phyloP scores from a whole-genome alignment of 2,888 invertebrate genomes.

The Trimorus sp. region DNA sequence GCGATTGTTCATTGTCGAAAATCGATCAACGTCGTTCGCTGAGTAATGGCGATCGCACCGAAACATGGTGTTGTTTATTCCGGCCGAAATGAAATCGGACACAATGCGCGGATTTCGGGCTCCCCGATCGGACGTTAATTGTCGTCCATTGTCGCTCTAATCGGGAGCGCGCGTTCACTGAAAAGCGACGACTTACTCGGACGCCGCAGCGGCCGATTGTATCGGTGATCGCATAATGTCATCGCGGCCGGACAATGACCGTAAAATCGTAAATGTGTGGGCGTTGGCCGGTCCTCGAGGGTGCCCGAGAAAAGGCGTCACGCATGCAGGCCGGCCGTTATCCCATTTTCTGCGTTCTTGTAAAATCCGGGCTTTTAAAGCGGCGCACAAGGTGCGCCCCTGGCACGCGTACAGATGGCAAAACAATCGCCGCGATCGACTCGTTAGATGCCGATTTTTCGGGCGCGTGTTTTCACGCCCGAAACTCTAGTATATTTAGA shows the following conservation, averaged over 20 bases:
- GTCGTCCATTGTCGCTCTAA: constrained; percentile 59
- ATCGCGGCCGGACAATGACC: constrained; percentile 67
- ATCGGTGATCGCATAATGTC: constrained; percentile 59
- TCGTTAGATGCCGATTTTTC: too few species aligned
- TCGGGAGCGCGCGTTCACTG: constrained; percentile 59
- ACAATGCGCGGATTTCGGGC: constrained; percentile 16
- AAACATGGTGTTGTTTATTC: constrained; percentile 9
- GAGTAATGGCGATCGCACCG: constrained; percentile 33
- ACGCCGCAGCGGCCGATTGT: constrained; percentile 45
- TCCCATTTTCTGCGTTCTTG: constrained; percentile 62
- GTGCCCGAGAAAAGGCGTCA: constrained; percentile 64
- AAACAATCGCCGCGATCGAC: constrained; percentile 51
- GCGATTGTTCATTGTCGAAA: neutral
- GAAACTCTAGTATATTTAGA: neutral
- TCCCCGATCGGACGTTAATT: constrained; percentile 56
- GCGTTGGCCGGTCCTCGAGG: constrained; percentile 69
- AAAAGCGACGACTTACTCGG: constrained; percentile 48
- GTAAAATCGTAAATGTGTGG: constrained; percentile 70
- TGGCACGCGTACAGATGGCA: constrained; percentile 42
- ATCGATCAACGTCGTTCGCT: constrained; percentile 47
- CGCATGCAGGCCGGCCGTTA: constrained; percentile 61
- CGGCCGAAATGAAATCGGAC: constrained; percentile 32
- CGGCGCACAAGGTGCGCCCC: constrained; percentile 40
- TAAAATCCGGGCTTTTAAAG: constrained; percentile 45
- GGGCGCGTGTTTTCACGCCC: neutral